phyloP scores from a whole-genome alignment of 1,140 invertebrate species.

The Philopotamus ludificatus region DNA sequence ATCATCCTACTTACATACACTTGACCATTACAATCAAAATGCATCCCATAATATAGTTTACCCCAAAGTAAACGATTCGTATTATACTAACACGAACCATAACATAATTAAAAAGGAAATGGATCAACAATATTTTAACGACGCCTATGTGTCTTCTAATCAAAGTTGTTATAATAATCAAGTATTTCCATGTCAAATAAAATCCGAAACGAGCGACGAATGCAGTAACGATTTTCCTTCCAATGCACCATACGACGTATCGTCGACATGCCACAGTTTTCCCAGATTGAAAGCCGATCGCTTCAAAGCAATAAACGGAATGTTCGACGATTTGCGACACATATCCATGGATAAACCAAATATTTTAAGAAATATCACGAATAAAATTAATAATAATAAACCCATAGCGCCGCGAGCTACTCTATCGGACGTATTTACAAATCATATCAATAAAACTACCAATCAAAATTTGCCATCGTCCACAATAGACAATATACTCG shows the following conservation, averaged over 20 bases:
- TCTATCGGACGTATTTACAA: conserved; percentile 50
- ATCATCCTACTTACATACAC: conserved; percentile 43
- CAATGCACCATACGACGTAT: conserved; percentile 17
- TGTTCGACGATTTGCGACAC: conserved; percentile 27
- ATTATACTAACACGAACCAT: conserved; percentile 28
- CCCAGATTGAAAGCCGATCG: conserved; percentile 53
- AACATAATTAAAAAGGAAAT: conserved; percentile 5
- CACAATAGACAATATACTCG: conserved; percentile 52
- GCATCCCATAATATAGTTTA: conserved; percentile 1
- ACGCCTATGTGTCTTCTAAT: not conserved
- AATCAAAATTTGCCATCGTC: conserved; percentile 56
- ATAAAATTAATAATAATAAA: conserved; percentile 42
- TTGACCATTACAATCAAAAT: conserved; percentile 41
- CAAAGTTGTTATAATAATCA: not conserved
- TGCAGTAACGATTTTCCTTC: conserved; percentile 46
- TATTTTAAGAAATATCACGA: conserved; percentile 37
- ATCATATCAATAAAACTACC: conserved; percentile 56
- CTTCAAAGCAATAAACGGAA: conserved; percentile 47
- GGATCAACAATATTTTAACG: not conserved
- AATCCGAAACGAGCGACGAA: conserved; percentile 28
- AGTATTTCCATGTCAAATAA: not conserved
- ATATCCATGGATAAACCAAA: conserved; percentile 5
- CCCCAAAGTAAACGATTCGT: conserved; percentile 24
- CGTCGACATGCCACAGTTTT: conserved; percentile 46
- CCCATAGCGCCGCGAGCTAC: conserved; percentile 53